phyloP scores from a whole-genome alignment of 2,113 vertebrate species.

The Prochilodus magdalenae region DNA sequence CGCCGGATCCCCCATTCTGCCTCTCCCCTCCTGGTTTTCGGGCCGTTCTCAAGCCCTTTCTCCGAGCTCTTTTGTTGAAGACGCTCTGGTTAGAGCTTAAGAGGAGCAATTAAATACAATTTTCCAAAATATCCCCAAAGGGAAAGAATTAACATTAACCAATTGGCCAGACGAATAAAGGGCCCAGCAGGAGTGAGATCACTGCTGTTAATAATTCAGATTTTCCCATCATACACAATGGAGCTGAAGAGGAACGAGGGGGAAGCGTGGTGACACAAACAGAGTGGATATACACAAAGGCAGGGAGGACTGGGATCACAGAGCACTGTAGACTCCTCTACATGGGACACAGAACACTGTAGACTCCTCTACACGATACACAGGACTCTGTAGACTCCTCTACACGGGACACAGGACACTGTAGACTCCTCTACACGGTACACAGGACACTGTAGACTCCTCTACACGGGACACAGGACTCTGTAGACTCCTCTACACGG shows the following conservation, averaged over 20 bases:
- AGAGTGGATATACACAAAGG: background rate
- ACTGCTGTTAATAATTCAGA: conserved; percentile 70
- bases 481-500: no score
- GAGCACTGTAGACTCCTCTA: no score
- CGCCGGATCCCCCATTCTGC: background rate
- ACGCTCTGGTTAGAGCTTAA: conserved; percentile 53
- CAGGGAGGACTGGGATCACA: no score
- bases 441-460: no score
- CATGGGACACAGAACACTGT: no score
- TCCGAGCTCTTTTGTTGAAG: conserved; percentile 8
- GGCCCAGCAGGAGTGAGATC: conserved; percentile 67
- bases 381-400: no score
- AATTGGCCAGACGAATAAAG: conserved; percentile 66
- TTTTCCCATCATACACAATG: conserved; percentile 67
- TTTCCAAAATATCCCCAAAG: conserved; percentile 62
- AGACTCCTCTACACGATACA: no score
- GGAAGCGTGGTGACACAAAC: conserved; percentile 58
- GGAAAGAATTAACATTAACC: conserved; percentile 59
- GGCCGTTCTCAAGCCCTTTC: conserved; percentile 33
- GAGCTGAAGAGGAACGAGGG: conserved; percentile 33
- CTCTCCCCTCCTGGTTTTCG: conserved; percentile 11
- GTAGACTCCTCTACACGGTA: no score
- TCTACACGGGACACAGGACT: no score
- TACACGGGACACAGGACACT: no score
- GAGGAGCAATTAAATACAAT: conserved; percentile 68